phyloP scores from a whole-genome alignment of 2,797 vertebrate species.

The Aeoliscus strigatus region DNA sequence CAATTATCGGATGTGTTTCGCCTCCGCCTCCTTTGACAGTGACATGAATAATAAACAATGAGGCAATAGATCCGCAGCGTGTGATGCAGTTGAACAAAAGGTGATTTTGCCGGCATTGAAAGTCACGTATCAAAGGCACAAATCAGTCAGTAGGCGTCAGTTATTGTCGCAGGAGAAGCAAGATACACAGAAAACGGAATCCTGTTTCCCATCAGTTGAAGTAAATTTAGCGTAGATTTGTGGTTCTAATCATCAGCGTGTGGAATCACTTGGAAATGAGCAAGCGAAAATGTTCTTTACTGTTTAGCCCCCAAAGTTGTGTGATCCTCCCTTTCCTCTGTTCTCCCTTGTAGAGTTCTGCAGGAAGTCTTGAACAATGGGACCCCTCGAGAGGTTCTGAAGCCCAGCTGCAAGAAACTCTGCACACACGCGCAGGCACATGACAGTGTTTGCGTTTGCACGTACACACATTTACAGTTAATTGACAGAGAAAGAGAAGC shows the following conservation, averaged over 20 bases:
- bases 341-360: slow-evolving; percentile 35
- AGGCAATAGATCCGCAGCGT: slow-evolving; percentile 28
- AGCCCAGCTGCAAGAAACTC: slow-evolving; percentile 38
- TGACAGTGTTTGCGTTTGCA: slow-evolving; percentile 12
- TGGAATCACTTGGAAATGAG: not conserved
- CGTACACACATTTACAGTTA: slow-evolving; percentile 5
- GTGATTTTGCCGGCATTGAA: slow-evolving; percentile 18
- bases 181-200: slow-evolving; percentile 13
- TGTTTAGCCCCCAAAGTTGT: slow-evolving; percentile 21
- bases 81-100: slow-evolving; percentile 16
- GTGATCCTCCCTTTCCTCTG: slow-evolving; percentile 65
- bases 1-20: slow-evolving; percentile 67
- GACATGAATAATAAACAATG: slow-evolving; percentile 60
- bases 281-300: slow-evolving; percentile 27
- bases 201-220: not conserved
- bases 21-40: slow-evolving; percentile 41
- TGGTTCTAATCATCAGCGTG: too few species aligned
- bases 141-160: slow-evolving; percentile 12
- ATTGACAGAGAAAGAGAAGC: slow-evolving; percentile 2
- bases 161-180: slow-evolving; percentile 17
- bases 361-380: slow-evolving; percentile 72
- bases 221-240: too few species aligned
- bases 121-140: slow-evolving; percentile 6
- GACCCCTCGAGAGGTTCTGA: slow-evolving; percentile 40
- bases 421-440: slow-evolving; percentile 18